Base-by-base conservation (phyloP, 2,797 vertebrate genomes). In the Heterohyrax brucei region DNA sequence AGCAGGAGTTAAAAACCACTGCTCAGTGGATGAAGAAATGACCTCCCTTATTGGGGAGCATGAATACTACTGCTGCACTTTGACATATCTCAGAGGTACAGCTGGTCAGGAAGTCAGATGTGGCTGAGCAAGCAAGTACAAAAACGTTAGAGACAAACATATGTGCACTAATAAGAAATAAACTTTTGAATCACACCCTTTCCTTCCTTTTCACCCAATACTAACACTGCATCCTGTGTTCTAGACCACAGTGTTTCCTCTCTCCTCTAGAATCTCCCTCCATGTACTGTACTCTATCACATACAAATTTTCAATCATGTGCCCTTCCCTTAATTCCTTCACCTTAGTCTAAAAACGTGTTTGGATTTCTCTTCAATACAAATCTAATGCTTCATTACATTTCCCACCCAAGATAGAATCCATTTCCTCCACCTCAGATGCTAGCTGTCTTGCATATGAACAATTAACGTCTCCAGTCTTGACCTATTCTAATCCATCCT, bases 341-440 rank as follows among this genome's bases (percentile, higher is more conserved):
- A 94, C 24, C 24, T 92, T 33, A 83, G 6, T 76, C 39, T 95
- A 89, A 96, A 91, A 83, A 48, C n/a, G 77, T 21, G 5, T 39
- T 90, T 26, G n/a, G 28, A 75, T 79, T 94, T 66, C 8, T 85
- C 70, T 83, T 89, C 14, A 88, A 44, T 9, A 3, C 30, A 91
- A 62, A 75, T 59, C 72, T 95, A 82, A 30, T 53, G 33, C 21
- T 81, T 78, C 44, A 83, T 59, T 73, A 82, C 62, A 46, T 21
- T 93, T 91, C 61, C 59, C 46, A 64, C 10, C 62, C 62, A 92
- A 87, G 14, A n/a, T 33, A n/a, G 12, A 82, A 10, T 48, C 14
- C 18, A 82, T 93, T 78, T 93, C 21, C 28, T 82, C 39, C 9
- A 75, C 44, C 22, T 4, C 24, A 94, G 18, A 2, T 80, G n/a